phyloP scores from a whole-genome alignment of 2,113 vertebrate species.

The Rana temporaria region DNA sequence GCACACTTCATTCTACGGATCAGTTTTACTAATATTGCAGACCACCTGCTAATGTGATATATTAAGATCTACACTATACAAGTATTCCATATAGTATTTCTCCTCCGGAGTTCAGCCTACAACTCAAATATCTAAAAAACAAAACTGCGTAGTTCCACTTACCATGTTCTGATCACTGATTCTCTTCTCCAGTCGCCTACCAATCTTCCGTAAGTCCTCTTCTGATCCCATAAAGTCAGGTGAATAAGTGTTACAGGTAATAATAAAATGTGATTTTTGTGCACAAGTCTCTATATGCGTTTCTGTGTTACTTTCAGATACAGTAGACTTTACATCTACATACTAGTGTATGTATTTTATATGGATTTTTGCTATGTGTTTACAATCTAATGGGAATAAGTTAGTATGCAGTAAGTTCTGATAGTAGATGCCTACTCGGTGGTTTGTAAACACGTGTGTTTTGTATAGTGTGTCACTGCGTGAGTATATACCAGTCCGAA shows the following conservation, averaged over 20 bases:
- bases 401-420: background rate
- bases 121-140: no score
- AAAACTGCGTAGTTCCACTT: background rate
- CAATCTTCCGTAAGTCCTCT: conserved; percentile 48
- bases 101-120: no score
- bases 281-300: background rate
- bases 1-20: no score
- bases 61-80: no score
- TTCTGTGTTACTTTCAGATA: background rate
- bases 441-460: conserved; percentile 24
- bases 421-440: background rate
- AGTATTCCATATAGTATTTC: no score
- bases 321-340: background rate
- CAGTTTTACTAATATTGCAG: no score
- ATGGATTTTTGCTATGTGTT: background rate
- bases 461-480: conserved; percentile 6
- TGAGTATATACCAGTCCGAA: conserved; percentile 29
- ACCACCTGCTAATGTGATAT: no score
- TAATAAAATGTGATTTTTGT: background rate
- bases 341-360: background rate
- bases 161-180: conserved; percentile 39
- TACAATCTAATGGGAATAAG: background rate
- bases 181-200: conserved; percentile 48
- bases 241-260: background rate
- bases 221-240: conserved; percentile 39